Base-by-base conservation (phyloP, 1,140 invertebrate genomes). In the Bemisia tabaci region DNA sequence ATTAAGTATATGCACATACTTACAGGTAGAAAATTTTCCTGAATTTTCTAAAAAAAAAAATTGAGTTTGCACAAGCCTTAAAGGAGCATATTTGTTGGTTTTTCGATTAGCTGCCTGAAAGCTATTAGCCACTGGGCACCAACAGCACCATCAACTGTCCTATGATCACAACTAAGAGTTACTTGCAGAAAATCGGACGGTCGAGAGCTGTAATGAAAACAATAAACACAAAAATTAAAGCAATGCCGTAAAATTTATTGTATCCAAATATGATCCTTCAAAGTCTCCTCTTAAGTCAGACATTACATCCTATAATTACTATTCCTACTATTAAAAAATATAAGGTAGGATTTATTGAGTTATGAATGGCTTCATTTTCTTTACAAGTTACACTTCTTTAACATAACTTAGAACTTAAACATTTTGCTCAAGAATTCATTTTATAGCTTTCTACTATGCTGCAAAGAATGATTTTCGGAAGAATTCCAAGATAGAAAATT, bases 161-260 rank as follows among this genome's bases (percentile, higher is more conserved):
- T 83, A 74, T 91, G 90, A 80, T 97, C 94, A 69, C 90, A 94
- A 63, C 92, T 95, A 26, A 96, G 82, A 58, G 92, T 95, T 26
- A 92, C 88, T 9, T 83, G 84, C 75, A 95, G 84, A 73, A 82
- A 83, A 65, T 87, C 86, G 21, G 82, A 81, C 68, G 83, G 48
- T 64, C 26, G 79, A 77, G 22, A 64, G 12, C 68, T 70, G 33
- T 24, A 72, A 69, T 58, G 22, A 39, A 22, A 61, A 59, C 9
- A 65, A 48, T 22, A 25, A 62, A 61, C 21, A 24, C 12, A 21
- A 59, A 39, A 71, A n/a, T 27, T n/a, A 33, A n/a, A 22, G 2
- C 17, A 60, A 58, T 25, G 26, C 58, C 22, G 60, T 48, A 25
- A 59, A 62, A 22, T 5, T 2, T 62, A 23, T 62, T 62, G 2